Percentiles rank a stretch among this genome's conserved stretches.
phyloP scores from a whole-genome alignment of 2,888 invertebrate genomes.

The Hipparchia sbordonii region DNA sequence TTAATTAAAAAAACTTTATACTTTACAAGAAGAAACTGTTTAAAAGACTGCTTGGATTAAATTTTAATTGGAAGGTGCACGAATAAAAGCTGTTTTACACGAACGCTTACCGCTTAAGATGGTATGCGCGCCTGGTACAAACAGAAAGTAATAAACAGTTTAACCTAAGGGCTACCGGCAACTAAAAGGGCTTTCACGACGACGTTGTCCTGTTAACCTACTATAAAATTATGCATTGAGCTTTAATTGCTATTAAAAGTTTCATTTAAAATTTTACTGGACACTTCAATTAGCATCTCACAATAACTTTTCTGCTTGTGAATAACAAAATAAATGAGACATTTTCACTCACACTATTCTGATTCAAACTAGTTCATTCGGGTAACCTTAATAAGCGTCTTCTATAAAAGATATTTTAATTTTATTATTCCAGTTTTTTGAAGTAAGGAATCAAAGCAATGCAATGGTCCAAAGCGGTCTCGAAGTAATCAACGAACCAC shows the following conservation, averaged over 20 bases:
- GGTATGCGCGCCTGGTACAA: conserved; percentile 28
- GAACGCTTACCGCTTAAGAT: conserved; percentile 34
- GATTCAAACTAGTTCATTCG: background rate
- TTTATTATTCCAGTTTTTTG: background rate
- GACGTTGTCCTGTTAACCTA: conserved; percentile 39
- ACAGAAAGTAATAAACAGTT: conserved; percentile 31
- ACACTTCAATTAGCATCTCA: conserved; percentile 16
- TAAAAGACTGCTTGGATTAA: conserved; percentile 37
- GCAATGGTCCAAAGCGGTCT: no score
- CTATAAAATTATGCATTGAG: conserved; percentile 26
- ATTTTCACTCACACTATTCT: conserved; percentile 12
- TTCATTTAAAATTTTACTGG: conserved; percentile 15
- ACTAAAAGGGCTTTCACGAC: conserved; percentile 31
- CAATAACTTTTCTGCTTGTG: conserved; percentile 1
- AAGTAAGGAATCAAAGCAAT: no score
- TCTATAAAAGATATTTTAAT: background rate
- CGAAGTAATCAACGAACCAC: no score
- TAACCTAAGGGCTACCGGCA: conserved; percentile 32
- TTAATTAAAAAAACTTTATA: conserved; percentile 30
- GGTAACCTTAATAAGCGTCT: background rate
- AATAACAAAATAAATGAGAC: conserved; percentile 20
- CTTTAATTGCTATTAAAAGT: conserved; percentile 25
- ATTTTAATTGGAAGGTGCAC: conserved; percentile 37
- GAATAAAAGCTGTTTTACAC: conserved; percentile 33
- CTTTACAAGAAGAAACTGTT: conserved; percentile 36